Evolutionary conservation across 2,797 vertebrate species (phyloP).

Genomic region (Tiaroga cobitis): DNA sequence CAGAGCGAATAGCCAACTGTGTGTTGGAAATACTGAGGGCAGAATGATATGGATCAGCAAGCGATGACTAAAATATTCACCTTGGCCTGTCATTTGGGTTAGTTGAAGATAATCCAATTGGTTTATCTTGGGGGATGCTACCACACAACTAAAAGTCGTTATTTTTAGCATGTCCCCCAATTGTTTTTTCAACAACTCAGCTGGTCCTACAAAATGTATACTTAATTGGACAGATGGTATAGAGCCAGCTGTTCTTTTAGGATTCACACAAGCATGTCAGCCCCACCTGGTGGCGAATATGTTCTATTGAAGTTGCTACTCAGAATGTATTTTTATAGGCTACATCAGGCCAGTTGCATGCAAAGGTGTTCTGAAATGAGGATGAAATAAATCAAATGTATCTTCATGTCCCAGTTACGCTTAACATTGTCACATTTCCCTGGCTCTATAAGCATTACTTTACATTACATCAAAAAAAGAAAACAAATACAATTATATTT

Average conservation of each 20-base stretch:
- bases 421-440: background rate
- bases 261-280: background rate
- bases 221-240: background rate
- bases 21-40: constrained; percentile 40
- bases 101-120: background rate
- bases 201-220: background rate
- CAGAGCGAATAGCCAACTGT: constrained; percentile 46
- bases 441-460: background rate
- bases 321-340: background rate
- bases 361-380: no score
- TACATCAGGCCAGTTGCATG: no score
- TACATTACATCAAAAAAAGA: background rate
- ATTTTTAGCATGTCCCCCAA: background rate
- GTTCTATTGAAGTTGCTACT: background rate
- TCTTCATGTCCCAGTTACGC: no score
- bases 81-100: background rate
- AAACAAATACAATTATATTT: background rate
- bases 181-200: background rate
- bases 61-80: constrained; percentile 45
- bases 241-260: background rate
- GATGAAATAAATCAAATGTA: no score
- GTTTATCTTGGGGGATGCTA: background rate
- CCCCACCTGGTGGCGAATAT: background rate
- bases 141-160: background rate
- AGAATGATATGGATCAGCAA: constrained; percentile 43